Percentiles rank a stretch among this genome's conserved stretches.
Conservation (phyloP, 2,888 invertebrate species). For the Drosophila pegasa region DNA sequence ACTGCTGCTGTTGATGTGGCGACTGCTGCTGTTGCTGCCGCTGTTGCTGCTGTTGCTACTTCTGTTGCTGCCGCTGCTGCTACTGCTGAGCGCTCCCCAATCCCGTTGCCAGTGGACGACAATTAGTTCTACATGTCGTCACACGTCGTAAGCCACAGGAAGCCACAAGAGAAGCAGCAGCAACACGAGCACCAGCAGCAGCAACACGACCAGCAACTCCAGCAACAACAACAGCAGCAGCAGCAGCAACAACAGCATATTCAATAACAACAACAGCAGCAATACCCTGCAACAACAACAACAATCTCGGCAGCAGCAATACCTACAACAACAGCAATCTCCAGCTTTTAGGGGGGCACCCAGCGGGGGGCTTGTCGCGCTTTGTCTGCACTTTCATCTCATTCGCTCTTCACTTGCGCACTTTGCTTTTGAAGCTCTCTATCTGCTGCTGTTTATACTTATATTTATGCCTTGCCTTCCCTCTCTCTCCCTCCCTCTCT, state of each 20-base stretch:
- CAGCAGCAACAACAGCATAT: conserved; percentile 23
- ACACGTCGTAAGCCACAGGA: conserved; percentile 83
- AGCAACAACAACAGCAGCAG: conserved; percentile 22
- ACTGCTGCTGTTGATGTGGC: conserved; percentile 14
- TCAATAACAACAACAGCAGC: conserved; percentile 6
- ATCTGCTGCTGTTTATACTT: conserved; percentile 24
- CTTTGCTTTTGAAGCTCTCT: conserved; percentile 38
- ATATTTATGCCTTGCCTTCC: conserved; percentile 12
- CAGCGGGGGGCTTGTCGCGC: conserved; percentile 38
- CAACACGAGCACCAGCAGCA: conserved; percentile 25
- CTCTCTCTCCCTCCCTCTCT: background rate
- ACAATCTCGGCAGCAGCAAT: conserved; percentile 20
- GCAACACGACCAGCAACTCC: conserved; percentile 20
- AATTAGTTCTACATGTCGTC: conserved; percentile 83
- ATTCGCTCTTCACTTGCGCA: conserved; percentile 32
- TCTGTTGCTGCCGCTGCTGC: conserved; percentile 9
- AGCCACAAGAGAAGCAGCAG: conserved; percentile 61
- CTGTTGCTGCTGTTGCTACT: conserved; percentile 3
- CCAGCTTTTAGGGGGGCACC: conserved; percentile 49
- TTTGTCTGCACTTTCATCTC: conserved; percentile 74
- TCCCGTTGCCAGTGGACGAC: conserved; percentile 75
- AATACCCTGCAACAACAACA: conserved; percentile 18
- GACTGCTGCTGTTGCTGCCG: background rate
- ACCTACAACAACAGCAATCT: conserved; percentile 24
- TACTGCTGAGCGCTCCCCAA: conserved; percentile 32